Conservation (phyloP, 2,888 invertebrate genomes). For the Mimumesa dahlbomi region DNA sequence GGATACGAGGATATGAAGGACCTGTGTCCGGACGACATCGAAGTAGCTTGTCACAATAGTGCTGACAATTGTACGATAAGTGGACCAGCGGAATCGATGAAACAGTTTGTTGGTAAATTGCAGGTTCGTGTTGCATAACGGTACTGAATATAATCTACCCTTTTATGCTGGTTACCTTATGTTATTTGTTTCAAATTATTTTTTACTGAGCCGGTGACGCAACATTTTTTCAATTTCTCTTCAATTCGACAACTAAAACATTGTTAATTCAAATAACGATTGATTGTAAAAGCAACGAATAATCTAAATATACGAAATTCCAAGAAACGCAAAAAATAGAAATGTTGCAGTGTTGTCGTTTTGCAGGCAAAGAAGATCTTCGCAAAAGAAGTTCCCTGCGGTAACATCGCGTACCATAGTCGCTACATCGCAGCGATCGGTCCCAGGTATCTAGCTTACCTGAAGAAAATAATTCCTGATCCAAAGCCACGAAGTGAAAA, state of each 20-base stretch:
- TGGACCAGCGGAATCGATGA: slow-evolving; percentile 88
- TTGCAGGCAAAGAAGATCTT: slow-evolving; percentile 87
- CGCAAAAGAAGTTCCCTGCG: slow-evolving; percentile 91
- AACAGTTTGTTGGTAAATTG: slow-evolving; percentile 85
- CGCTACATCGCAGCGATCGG: slow-evolving; percentile 89
- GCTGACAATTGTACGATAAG: slow-evolving; percentile 94
- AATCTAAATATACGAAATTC: too few relatives aligned
- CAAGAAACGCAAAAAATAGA: too few relatives aligned
- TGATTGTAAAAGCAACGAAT: too few relatives aligned
- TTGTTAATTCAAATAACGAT: too few relatives aligned
- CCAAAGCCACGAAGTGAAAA: slow-evolving; percentile 86
- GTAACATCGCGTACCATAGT: slow-evolving; percentile 95
- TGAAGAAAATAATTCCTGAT: slow-evolving; percentile 84
- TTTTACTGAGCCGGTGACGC: too few relatives aligned
- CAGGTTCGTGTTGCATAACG: slow-evolving; percentile 58
- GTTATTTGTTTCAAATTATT: too few relatives aligned
- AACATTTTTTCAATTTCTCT: too few relatives aligned
- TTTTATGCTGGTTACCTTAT: too few relatives aligned
- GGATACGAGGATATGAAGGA: slow-evolving; percentile 83
- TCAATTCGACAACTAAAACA: too few relatives aligned
- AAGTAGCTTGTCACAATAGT: slow-evolving; percentile 94
- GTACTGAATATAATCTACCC: background rate
- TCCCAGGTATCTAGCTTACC: slow-evolving; percentile 84
- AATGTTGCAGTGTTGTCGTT: too few relatives aligned
- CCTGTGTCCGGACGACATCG: slow-evolving; percentile 88